Evolutionary conservation across 53 echinoderm and acorn worm genomes (phyloP), one percentile per base, ranked within the genome.

Genomic region (Arbacia lixula): DNA sequence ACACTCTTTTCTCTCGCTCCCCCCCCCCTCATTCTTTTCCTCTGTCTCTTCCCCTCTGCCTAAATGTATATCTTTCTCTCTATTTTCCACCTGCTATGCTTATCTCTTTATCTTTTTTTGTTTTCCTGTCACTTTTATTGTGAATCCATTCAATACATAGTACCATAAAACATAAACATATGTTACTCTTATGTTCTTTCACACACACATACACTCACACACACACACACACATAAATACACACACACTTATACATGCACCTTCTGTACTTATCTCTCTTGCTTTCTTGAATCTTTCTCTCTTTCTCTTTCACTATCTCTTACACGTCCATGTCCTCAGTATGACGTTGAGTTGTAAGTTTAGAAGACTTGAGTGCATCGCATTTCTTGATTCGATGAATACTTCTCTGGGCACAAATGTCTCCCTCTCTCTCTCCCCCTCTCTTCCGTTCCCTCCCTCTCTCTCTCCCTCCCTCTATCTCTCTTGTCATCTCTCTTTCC

Each of bases 301-400:
- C 6, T n/a, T n/a, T n/a, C n/a, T n/a, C n/a, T 27, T 57, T 22
- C 34, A 9, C 69, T 26, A 12, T 42, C 43, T 43, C 37, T 41
- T 69, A 40, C 69, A 9, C 69, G 40, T 43, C 46, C 43, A n/a
- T 17, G 25, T 57, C 27, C 8, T 14, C 9, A 14, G 49, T 4
- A 69, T 69, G 69, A 69, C 69, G 69, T 69, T 42, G 69, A 43
- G 43, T 40, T 6, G 69, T 69, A 69, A 69, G 40, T 69, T 69
- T 27, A 43, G 69, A 16, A 26, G 27, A 28, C 27, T 30, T n/a
- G 69, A 5, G 43, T 28, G 69, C 69, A 69, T 69, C 22, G 27
- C 12, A 25, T 41, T 41, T 41, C 69, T 69, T 69, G 69, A 69
- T 69, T 39, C 43, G 69, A 69, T 69, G 69, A 69, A 69, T 69